Conservation (phyloP, 92 coral and sea anemone species). For the Metridium senile region DNA sequence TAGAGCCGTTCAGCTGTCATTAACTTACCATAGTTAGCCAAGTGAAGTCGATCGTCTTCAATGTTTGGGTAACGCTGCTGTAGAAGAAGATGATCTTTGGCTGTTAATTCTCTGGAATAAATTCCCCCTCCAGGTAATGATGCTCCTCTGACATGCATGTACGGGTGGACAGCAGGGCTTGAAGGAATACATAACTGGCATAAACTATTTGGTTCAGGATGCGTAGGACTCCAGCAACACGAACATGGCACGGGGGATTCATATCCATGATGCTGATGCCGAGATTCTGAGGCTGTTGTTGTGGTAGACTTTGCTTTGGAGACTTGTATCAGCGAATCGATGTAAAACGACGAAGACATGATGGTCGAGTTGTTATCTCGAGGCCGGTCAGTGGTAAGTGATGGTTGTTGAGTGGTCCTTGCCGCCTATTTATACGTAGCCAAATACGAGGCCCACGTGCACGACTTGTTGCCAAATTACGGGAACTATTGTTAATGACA, state of each 20-base stretch:
- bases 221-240: slow-evolving; percentile 96
- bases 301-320: slow-evolving; percentile 72
- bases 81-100: slow-evolving; percentile 76
- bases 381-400: slow-evolving; percentile 42
- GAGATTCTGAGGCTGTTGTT: slow-evolving; percentile 62
- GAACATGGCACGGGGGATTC: slow-evolving; percentile 92
- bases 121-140: slow-evolving; percentile 74
- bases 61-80: slow-evolving; percentile 75
- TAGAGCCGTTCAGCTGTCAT: slow-evolving; percentile 6
- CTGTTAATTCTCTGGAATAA: slow-evolving; percentile 69
- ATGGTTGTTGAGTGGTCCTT: slow-evolving; percentile 38
- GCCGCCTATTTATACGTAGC: slow-evolving; percentile 41
- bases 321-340: slow-evolving; percentile 95
- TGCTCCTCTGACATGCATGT: slow-evolving; percentile 90
- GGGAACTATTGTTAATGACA: slow-evolving; percentile 86
- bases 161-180: slow-evolving; percentile 76
- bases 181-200: slow-evolving; percentile 96
- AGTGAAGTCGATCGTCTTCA: slow-evolving; percentile 78
- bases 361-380: slow-evolving; percentile 21
- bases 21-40: slow-evolving; percentile 91
- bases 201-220: slow-evolving; percentile 82
- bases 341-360: slow-evolving; percentile 95
- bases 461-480: slow-evolving; percentile 70
- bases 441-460: slow-evolving; percentile 76
- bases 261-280: slow-evolving; percentile 57